phyloP scores from a whole-genome alignment of 2,888 invertebrate species.

The Hybos culiciformis region DNA sequence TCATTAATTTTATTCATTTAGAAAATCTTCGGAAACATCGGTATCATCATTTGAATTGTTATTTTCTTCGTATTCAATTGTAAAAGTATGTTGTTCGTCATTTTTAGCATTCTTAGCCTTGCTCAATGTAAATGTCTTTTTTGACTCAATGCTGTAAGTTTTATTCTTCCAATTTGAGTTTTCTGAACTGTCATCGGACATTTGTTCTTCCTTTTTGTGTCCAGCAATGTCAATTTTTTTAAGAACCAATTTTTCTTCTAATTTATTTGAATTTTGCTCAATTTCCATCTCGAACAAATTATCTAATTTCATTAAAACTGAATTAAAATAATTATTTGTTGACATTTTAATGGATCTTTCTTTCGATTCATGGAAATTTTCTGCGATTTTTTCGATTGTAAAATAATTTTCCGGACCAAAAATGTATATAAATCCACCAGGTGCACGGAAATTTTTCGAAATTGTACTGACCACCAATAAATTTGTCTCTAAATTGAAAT shows the following conservation, averaged over 20 bases:
- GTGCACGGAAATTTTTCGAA: not conserved
- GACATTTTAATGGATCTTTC: not conserved
- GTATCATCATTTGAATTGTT: not conserved
- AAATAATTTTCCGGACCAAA: not conserved
- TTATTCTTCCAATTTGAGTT: not conserved
- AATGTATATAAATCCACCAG: not conserved
- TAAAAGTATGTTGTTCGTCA: not conserved
- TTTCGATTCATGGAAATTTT: not conserved
- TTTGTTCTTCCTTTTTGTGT: not conserved
- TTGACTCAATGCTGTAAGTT: not conserved
- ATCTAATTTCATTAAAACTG: slow-evolving; percentile 1
- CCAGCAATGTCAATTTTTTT: not conserved
- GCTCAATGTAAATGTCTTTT: not conserved
- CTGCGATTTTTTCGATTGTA: not conserved
- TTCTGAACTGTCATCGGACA: not conserved
- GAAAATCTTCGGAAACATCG: no score
- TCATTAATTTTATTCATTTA: no score
- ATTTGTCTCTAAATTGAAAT: not conserved
- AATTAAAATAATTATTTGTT: not conserved
- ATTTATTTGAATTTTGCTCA: not conserved
- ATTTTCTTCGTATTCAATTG: not conserved
- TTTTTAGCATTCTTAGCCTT: no score
- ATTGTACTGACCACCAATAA: not conserved
- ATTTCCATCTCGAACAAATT: not conserved
- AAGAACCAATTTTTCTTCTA: not conserved